phyloP scores from a whole-genome alignment of 2,113 vertebrate species.

The Cephalopholis sonnerati region DNA sequence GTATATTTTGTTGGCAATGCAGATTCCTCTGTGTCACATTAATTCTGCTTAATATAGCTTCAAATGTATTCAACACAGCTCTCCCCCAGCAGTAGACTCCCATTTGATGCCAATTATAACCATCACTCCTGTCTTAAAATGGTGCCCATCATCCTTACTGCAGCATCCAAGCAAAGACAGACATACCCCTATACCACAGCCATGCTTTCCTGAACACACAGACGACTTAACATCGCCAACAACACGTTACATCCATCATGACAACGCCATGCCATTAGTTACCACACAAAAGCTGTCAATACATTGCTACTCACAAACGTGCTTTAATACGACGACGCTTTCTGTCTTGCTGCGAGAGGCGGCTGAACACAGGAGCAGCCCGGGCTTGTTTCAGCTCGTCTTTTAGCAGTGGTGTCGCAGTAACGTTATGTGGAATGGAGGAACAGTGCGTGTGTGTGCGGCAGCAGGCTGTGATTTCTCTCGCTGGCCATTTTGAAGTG shows the following conservation, averaged over 20 bases:
- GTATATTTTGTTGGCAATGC: background rate
- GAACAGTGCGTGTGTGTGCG: slow-evolving; percentile 60
- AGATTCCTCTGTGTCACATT: background rate
- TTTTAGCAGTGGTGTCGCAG: slow-evolving; percentile 74
- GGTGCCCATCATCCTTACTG: slow-evolving; percentile 70
- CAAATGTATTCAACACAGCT: slow-evolving; percentile 28
- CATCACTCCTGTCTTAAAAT: slow-evolving; percentile 69
- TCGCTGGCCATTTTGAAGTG: slow-evolving; percentile 79
- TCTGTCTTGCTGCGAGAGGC: background rate
- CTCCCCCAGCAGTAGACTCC: slow-evolving; percentile 20
- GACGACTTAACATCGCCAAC: background rate
- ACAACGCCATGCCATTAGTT: slow-evolving; percentile 12
- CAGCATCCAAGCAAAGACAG: slow-evolving; percentile 65
- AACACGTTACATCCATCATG: slow-evolving; percentile 12
- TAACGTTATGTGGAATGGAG: slow-evolving; percentile 63
- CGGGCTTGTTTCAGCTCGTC: slow-evolving; percentile 44
- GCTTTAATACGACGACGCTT: slow-evolving; percentile 27
- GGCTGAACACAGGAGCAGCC: slow-evolving; percentile 22
- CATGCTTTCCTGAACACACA: slow-evolving; percentile 26
- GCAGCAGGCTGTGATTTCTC: slow-evolving; percentile 64
- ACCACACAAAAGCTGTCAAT: slow-evolving; percentile 13
- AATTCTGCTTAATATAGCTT: slow-evolving; percentile 4
- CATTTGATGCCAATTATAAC: slow-evolving; percentile 64
- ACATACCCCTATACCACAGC: slow-evolving; percentile 42
- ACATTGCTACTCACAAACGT: slow-evolving; percentile 60